Percentiles rank a stretch among this genome's conserved stretches.
These are phyloP conservation scores for Pachyramphus minor DNA, from an alignment of 2,113 vertebrate species.

Conservation along the genomic window DNA sequence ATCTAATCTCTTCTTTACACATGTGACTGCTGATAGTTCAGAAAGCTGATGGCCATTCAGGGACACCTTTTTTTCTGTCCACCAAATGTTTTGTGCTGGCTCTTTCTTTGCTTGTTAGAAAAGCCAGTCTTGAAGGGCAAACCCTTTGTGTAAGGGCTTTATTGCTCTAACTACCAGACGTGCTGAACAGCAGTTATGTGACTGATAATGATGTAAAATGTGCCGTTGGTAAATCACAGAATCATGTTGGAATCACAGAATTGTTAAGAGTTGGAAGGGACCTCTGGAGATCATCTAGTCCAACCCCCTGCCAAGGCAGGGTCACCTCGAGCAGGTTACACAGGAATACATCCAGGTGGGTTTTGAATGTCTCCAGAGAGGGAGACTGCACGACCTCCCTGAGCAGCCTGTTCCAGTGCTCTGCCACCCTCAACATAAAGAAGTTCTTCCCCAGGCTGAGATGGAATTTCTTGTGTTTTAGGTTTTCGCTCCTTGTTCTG, in stretches of 20 bases:
- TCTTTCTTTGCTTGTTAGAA: not conserved
- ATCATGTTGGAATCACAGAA: too few relatives aligned
- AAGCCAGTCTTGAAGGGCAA: not conserved
- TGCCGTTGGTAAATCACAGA: not conserved
- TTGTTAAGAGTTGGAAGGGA: not conserved
- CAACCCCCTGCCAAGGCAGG: not conserved
- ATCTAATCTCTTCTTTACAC: not conserved
- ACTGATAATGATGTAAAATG: not conserved
- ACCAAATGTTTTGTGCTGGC: not conserved
- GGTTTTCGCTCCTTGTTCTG: not conserved
- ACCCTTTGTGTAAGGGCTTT: not conserved
- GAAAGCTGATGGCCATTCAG: not conserved
- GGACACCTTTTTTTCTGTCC: not conserved
- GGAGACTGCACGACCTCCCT: rapidly evolving
- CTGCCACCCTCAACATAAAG: not conserved
- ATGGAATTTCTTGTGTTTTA: not conserved
- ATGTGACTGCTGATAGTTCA: not conserved
- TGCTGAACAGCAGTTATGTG: not conserved
- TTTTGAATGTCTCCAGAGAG: not conserved
- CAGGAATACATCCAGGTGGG: not conserved
- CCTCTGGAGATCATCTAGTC: not conserved
- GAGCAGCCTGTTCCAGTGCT: not conserved
- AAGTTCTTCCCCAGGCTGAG: not conserved
- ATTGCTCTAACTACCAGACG: not conserved
- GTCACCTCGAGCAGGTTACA: not conserved